Evolutionary conservation across 2,797 vertebrate genomes (phyloP).

Genomic region (Nothura maculosa): DNA sequence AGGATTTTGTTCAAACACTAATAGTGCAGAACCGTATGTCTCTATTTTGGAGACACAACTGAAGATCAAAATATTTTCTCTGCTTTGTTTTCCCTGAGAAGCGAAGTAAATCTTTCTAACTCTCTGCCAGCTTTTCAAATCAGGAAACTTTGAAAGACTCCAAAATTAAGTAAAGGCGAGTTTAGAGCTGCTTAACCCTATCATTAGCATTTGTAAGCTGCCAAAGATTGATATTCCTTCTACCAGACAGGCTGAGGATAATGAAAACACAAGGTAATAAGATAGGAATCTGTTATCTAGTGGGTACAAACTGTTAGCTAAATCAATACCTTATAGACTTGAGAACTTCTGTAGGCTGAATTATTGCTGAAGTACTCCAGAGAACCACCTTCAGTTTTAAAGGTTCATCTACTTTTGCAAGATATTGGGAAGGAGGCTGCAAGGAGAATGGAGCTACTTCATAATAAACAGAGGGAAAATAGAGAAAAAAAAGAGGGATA

Average conservation of each 20-base stretch:
- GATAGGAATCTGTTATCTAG: slow-evolving; percentile 62
- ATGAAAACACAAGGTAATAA: slow-evolving; percentile 61
- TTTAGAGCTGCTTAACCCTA: slow-evolving; percentile 34
- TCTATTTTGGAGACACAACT: neutral
- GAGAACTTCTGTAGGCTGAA: slow-evolving; percentile 42
- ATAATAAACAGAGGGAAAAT: slow-evolving; percentile 7
- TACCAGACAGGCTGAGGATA: slow-evolving; percentile 46
- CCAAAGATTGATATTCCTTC: slow-evolving; percentile 47
- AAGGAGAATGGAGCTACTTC: slow-evolving; percentile 6
- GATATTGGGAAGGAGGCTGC: slow-evolving; percentile 27
- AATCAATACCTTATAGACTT: slow-evolving; percentile 68
- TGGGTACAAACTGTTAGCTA: slow-evolving; percentile 59
- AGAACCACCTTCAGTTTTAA: slow-evolving; percentile 47
- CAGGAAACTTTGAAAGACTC: slow-evolving; percentile 8
- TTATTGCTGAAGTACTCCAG: slow-evolving; percentile 56
- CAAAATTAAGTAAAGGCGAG: slow-evolving; percentile 19
- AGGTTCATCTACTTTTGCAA: slow-evolving; percentile 49
- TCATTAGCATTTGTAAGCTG: slow-evolving; percentile 38
- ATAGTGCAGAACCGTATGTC: neutral
- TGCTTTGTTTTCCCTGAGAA: neutral
- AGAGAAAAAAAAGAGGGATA: slow-evolving; percentile 4
- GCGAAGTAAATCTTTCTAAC: neutral
- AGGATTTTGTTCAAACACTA: neutral
- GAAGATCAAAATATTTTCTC: neutral
- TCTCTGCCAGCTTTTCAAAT: slow-evolving; percentile 2